Conservation (phyloP, 2,797 vertebrate genomes). For the Momotus momota region DNA sequence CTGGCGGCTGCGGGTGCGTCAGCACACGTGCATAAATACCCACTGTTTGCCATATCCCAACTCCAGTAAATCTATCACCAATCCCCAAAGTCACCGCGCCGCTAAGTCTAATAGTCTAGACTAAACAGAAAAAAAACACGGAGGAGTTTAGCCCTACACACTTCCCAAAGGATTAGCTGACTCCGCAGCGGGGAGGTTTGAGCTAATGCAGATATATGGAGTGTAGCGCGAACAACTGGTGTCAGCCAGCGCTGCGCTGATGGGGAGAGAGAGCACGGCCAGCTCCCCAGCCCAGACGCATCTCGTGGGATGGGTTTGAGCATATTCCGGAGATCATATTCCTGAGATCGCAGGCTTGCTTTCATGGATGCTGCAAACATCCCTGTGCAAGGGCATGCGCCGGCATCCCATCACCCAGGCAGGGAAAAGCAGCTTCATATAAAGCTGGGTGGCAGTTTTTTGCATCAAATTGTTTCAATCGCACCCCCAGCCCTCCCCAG, state of each 20-base stretch:
- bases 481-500: too few species aligned
- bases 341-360: background rate
- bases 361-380: rapidly evolving
- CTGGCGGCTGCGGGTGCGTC: rapidly evolving
- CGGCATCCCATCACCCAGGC: background rate
- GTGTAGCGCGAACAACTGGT: background rate
- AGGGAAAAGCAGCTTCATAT: rapidly evolving
- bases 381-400: rapidly evolving
- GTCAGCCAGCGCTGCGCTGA: background rate
- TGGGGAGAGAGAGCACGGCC: background rate
- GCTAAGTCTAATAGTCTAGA: slow-evolving; percentile 10
- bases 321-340: background rate
- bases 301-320: rapidly evolving
- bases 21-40: background rate
- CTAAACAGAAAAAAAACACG: background rate
- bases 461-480: background rate
- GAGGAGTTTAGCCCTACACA: background rate
- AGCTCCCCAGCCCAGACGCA: background rate
- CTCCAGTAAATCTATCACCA: slow-evolving; percentile 51
- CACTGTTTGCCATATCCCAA: background rate
- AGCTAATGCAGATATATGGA: background rate
- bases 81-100: background rate
- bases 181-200: background rate
- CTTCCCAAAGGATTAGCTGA: background rate
- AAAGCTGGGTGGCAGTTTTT: rapidly evolving